Evolutionary conservation across 2,113 vertebrate genomes (phyloP).

Genomic region (Platichthys stellatus): DNA sequence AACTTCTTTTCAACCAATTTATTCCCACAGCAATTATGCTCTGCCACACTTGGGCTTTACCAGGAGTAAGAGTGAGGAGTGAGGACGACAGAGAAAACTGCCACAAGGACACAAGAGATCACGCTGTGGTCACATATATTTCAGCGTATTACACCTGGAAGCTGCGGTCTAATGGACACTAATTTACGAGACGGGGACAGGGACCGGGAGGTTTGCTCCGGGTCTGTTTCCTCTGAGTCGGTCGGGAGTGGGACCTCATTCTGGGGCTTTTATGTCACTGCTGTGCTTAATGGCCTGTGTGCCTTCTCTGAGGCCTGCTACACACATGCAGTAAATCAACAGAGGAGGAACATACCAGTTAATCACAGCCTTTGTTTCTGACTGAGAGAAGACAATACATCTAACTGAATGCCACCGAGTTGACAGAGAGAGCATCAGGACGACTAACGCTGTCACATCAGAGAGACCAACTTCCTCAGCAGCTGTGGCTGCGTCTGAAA

Average conservation of each 20-base stretch:
- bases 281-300: constrained; percentile 64
- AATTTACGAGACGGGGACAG: constrained; percentile 55
- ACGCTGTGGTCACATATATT: neutral
- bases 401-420: constrained; percentile 37
- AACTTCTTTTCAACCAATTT: constrained; percentile 28
- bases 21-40: constrained; percentile 49
- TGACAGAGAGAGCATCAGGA: constrained; percentile 50
- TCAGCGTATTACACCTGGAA: constrained; percentile 23
- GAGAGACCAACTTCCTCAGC: constrained; percentile 40
- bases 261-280: constrained; percentile 50
- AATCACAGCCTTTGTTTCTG: constrained; percentile 63
- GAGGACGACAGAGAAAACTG: constrained; percentile 5
- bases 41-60: constrained; percentile 18
- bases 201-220: constrained; percentile 36
- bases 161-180: constrained; percentile 43
- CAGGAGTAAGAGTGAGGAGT: constrained; percentile 13
- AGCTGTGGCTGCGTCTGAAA: constrained; percentile 28
- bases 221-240: constrained; percentile 22
- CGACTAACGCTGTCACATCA: constrained; percentile 41
- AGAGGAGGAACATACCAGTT: constrained; percentile 60
- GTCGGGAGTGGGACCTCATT: constrained; percentile 47
- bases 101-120: neutral
- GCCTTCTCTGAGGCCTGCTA: constrained; percentile 52
- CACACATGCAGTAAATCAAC: constrained; percentile 72
- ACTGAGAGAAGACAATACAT: constrained; percentile 58